Evolutionary conservation across 2,888 invertebrate species (phyloP), one percentile per base, ranked within the genome.

Genomic region (Dioctria linearis): DNA sequence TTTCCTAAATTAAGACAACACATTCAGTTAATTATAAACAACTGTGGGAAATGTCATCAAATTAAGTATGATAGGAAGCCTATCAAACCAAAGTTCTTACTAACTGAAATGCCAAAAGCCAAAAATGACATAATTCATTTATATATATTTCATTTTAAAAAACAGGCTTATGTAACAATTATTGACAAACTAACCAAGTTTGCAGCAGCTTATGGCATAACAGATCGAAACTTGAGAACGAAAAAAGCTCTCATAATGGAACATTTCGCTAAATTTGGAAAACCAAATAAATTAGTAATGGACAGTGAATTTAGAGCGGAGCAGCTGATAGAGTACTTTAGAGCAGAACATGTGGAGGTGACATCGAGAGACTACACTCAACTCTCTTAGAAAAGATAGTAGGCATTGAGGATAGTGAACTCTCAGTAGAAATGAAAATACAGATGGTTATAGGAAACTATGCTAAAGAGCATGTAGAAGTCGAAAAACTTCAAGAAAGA

Each of bases 351-450:
- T n/a, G n/a, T n/a, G n/a, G n/a, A n/a, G n/a, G n/a, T n/a, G 5
- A 3, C 4, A 40, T 42, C 25, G 82, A 83, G 79, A 81, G 82
- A 57, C 51, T 82, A 37, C 25, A 83, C 71, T 82, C 82, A n/a
- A 81, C 81, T 43, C 78, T 81, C 51, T 78, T 81, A 81, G 82
- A 82, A 59, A 63, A 65, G n/a, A 63, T 63, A 37, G 9, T 71
- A 4, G 80, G 76, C 79, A 13, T 81, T 39, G 81, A 82, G 79
- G 59, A 46, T 61, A 82, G 81, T 46, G 46, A 46, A 46, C 46
- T 46, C 46, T 46, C 46, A 46, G 25, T 25, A 25, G 46, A 46
- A 46, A 46, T 46, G 8, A 6, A 46, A 8, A 46, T 46, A 2
- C 46, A 46, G 46, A 46, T 46, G 46, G 2, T 2, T 25, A 25